Evolutionary conservation across 2,797 vertebrate genomes (phyloP), one percentile per base, ranked within the genome.

Genomic region (Leptodactylus fallax): DNA sequence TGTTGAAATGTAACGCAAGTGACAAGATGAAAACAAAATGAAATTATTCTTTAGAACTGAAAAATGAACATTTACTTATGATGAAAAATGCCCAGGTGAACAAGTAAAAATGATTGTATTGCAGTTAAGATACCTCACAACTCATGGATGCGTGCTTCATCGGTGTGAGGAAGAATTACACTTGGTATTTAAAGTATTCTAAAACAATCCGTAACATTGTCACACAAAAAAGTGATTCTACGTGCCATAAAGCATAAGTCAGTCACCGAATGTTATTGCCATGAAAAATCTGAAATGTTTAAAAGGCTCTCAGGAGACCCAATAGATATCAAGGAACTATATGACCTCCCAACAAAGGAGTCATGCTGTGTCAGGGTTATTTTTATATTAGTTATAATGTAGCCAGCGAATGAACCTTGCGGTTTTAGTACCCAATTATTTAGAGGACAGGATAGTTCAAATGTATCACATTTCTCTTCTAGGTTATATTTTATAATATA

Each of bases 401-500:
- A 86, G 84, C 72, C 84, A 89, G 71, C 23, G 72, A 85, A 85
- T 81, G 76, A 89, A 80, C 87, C 56, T 80, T 81, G 87, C 9
- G 87, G 79, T 86, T 86, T 79, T 77, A 83, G 79, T 83, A 82
- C 60, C 72, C 79, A 86, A 78, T 86, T 89, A 89, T 81, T 86
- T 61, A 53, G 84, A 78, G 84, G 79, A 86, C 79, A 83, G 79
- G 60, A 56, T 77, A 89, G 88, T 82, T 89, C 88, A 89, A 86
- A 83, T 79, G 55, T 49, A 60, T 89, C 84, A 69, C 9, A 86
- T 89, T 86, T 86, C 84, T 83, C 17, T 82, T 78, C 27, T 60
- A 86, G 45, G 60, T 77, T 83, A 89, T 86, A 86, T 77, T 89
- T 89, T 89, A 79, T 89, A 83, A 76, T 61, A 89, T 86, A 89